Conservation (phyloP, 2,113 vertebrate species). For the Urocitellus parryii region DNA sequence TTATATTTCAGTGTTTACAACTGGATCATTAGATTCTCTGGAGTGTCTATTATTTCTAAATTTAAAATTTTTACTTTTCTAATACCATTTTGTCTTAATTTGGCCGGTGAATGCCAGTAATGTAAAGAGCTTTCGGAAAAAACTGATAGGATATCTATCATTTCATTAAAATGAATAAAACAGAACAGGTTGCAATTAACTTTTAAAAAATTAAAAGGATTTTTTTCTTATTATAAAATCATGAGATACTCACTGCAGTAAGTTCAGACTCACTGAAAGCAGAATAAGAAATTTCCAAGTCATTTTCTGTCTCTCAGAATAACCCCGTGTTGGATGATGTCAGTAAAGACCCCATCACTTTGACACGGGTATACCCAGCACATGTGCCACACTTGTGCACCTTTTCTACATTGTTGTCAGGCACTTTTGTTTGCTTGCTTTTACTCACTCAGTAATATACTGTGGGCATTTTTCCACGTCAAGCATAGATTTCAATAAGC, state of each 20-base stretch:
- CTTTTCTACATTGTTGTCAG: not conserved
- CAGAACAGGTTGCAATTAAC: constrained; percentile 37
- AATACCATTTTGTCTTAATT: not conserved
- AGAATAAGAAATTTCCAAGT: not conserved
- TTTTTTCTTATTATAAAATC: constrained; percentile 45
- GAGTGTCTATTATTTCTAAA: not conserved
- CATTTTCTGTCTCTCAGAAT: not conserved
- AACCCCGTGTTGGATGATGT: not conserved
- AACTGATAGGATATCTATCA: not conserved
- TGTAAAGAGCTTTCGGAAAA: constrained; percentile 40
- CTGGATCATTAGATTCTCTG: not conserved
- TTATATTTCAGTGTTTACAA: constrained; percentile 7
- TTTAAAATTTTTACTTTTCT: not conserved
- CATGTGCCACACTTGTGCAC: accelerated
- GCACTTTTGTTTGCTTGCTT: not conserved
- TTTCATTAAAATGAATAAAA: constrained; percentile 12
- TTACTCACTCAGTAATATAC: not conserved
- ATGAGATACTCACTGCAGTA: not conserved
- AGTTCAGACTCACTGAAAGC: not conserved
- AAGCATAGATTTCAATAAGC: constrained; percentile 9
- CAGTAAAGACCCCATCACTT: not conserved
- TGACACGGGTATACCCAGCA: not conserved
- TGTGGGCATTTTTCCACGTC: not conserved
- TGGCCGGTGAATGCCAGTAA: not conserved
- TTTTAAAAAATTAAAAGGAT: not conserved